Evolutionary conservation across 1,140 invertebrate species (phyloP).

Genomic region (Penaeus chinensis): DNA sequence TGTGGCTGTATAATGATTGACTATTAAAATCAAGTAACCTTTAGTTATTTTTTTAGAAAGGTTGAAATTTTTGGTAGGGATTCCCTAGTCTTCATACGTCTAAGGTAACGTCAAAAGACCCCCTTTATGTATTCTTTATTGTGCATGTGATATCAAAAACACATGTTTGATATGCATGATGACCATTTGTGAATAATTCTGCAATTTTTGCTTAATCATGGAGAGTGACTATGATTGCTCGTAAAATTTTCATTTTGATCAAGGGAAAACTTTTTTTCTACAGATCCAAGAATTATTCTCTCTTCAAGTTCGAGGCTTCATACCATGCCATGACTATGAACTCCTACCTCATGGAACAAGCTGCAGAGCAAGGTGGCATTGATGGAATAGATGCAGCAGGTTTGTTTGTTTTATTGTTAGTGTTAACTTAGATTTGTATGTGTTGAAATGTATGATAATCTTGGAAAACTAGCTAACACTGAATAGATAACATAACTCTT

Average conservation of each 20-base stretch:
- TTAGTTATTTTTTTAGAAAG: too few relatives aligned
- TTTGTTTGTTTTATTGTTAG: constrained; percentile 1
- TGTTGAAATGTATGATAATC: too few relatives aligned
- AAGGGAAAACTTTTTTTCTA: neutral
- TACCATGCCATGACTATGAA: constrained; percentile 78
- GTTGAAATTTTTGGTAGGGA: too few relatives aligned
- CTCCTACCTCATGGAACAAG: constrained; percentile 75
- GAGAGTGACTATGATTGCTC: too few relatives aligned
- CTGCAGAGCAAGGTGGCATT: constrained; percentile 55
- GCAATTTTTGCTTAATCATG: too few relatives aligned
- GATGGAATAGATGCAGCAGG: constrained; percentile 30
- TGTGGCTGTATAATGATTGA: too few relatives aligned
- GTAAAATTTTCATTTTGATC: neutral
- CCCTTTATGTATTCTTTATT: constrained; percentile 60
- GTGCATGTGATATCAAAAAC: neutral
- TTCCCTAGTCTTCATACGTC: too few relatives aligned
- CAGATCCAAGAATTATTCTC: constrained; percentile 60
- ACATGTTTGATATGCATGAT: neutral
- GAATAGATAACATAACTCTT: too few relatives aligned
- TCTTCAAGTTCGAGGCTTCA: constrained; percentile 86
- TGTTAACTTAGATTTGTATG: neutral
- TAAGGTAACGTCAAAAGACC: constrained; percentile 67
- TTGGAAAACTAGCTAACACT: too few relatives aligned
- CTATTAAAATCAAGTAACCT: too few relatives aligned
- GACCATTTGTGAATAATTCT: too few relatives aligned